Evolutionary conservation across 2,888 invertebrate genomes (phyloP).

Genomic region (Torymus aiolomorphi): DNA sequence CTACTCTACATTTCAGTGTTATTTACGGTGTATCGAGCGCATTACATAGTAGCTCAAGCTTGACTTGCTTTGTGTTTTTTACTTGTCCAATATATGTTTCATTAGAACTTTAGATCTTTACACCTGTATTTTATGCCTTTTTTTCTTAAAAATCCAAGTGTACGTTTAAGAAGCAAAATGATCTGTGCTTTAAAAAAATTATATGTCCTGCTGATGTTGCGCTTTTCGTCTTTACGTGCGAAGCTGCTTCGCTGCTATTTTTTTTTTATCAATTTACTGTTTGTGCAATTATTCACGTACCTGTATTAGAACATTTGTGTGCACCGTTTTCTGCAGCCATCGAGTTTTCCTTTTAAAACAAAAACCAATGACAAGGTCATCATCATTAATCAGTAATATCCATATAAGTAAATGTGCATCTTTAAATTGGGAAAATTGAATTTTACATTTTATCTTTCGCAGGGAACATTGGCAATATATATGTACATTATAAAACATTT

Average conservation of each 20-base stretch:
- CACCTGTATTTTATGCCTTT: not conserved
- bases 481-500: conserved; percentile 22
- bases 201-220: conserved; percentile 42
- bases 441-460: too few species aligned
- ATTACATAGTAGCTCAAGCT: conserved; percentile 27
- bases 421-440: too few species aligned
- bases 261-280: conserved; percentile 14
- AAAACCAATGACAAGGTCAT: too few species aligned
- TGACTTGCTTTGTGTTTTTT: conserved; percentile 18
- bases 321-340: too few species aligned
- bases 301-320: conserved; percentile 7
- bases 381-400: too few species aligned
- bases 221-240: conserved; percentile 53
- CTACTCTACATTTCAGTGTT: conserved; percentile 10
- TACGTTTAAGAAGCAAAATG: not conserved
- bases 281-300: conserved; percentile 10
- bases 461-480: too few species aligned
- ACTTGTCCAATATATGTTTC: not conserved
- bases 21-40: conserved; percentile 1
- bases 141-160: not conserved
- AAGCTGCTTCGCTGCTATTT: conserved; percentile 59
- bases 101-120: not conserved
- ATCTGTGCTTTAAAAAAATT: conserved; percentile 25
- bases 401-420: too few species aligned
- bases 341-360: too few species aligned